These are phyloP conservation scores for Carterocephalus palaemon DNA, from an alignment of 2,888 invertebrate species.

Conservation along the genomic window DNA sequence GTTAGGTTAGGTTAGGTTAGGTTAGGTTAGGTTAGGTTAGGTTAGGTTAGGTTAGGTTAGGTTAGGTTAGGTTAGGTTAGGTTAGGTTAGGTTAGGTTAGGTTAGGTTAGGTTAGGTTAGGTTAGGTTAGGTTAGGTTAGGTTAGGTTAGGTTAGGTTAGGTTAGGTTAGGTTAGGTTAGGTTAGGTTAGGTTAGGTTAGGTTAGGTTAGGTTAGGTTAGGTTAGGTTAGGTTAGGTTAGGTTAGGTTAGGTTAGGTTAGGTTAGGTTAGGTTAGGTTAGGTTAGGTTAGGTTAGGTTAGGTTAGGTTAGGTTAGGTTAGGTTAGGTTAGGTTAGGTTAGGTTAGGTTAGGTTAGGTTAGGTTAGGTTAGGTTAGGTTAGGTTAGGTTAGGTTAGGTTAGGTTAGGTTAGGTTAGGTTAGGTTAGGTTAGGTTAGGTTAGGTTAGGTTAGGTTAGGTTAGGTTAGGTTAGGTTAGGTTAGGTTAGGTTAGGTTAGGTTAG, in stretches of 20 bases:
- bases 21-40: constrained; percentile 29
- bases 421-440: constrained; percentile 36
- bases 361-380: constrained; percentile 33
- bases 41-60: constrained; percentile 27
- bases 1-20: constrained; percentile 32
- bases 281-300: constrained; percentile 35
- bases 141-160: constrained; percentile 37
- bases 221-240: constrained; percentile 35
- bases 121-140: constrained; percentile 36
- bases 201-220: constrained; percentile 35
- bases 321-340: constrained; percentile 36
- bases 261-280: constrained; percentile 34
- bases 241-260: constrained; percentile 35
- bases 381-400: constrained; percentile 32
- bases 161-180: constrained; percentile 37
- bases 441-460: constrained; percentile 35
- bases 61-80: constrained; percentile 26
- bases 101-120: constrained; percentile 36
- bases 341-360: constrained; percentile 35
- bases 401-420: constrained; percentile 33
- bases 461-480: constrained; percentile 35
- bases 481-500: too few species aligned
- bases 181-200: constrained; percentile 33
- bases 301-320: constrained; percentile 34
- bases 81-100: constrained; percentile 34